Evolutionary conservation across 2,888 invertebrate genomes (phyloP).

Genomic region (Nemotelus pantherinus): DNA sequence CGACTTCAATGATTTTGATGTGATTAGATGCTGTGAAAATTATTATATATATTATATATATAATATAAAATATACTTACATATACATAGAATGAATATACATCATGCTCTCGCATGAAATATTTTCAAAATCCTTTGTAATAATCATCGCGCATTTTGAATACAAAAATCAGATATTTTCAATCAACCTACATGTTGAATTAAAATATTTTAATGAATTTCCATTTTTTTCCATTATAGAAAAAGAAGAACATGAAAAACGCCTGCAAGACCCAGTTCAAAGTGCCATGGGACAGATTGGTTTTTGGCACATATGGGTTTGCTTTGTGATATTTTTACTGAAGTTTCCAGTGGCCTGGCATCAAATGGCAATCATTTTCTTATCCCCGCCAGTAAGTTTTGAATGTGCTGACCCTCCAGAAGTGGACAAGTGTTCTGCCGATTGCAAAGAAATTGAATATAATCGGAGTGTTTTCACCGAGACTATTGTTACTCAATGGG

Average conservation of each 20-base stretch:
- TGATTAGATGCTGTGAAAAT: no score
- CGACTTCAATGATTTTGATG: no score
- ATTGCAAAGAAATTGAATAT: constrained; percentile 70
- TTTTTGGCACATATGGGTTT: constrained; percentile 79
- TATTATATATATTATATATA: no score
- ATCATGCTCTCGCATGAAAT: no score
- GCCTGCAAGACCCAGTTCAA: constrained; percentile 73
- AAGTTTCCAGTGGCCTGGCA: constrained; percentile 86
- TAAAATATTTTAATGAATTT: no score
- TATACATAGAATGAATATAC: no score
- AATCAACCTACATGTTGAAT: no score
- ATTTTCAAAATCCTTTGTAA: no score
- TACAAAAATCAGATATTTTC: no score
- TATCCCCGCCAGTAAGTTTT: constrained; percentile 74
- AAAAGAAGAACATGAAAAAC: constrained; percentile 50
- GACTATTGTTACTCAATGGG: constrained; percentile 79
- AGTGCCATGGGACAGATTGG: constrained; percentile 77
- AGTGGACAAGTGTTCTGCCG: constrained; percentile 64
- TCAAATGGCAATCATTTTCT: constrained; percentile 80
- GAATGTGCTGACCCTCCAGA: constrained; percentile 64
- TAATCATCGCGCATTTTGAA: no score
- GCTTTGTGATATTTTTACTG: constrained; percentile 73
- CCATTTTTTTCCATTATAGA: constrained; percentile 44
- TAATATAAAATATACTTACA: no score
- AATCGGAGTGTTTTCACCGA: constrained; percentile 72